Base-by-base conservation (phyloP, 2,113 vertebrate genomes). In the Anoplopoma fimbria region DNA sequence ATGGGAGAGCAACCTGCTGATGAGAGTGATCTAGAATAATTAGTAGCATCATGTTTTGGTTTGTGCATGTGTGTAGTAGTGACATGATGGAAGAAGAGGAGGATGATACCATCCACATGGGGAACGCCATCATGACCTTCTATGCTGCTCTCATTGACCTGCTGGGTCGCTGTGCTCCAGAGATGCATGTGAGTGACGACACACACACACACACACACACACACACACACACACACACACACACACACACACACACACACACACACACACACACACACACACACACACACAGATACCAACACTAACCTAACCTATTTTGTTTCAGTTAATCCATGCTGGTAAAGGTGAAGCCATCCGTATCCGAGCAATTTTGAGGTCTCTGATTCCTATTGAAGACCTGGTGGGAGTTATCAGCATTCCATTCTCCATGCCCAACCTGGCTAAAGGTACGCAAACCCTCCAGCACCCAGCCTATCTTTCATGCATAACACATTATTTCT, bases 311-410 rank as follows among this genome's bases (percentile, higher is more conserved):
- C 21, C 0, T 89, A 70, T 68, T 51, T 36, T 79, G 0, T 38
- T n/a, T 78, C 84, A 99, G 98, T 81, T 99, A 88, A 99, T 99
- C 80, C 96, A 99, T 77, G 97, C 97, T 51, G 97, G 97, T 9
- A 99, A 99, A 95, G 98, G 98, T 1, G 98, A 99, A 87, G 98
- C 98, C 14, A 97, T 99, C 87, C 96, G 98, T 63, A 99, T 99
- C 84, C 95, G 97, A 87, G 97, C 97, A 65, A 99, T 99, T 93
- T 89, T 99, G 33, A 96, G 98, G 76, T 99, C 98, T 65, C 93
- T 99, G 15, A 98, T 99, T 87, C 97, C 98, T 0, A 86, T 99
- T 13, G 96, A 97, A 89, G 98, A 99, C 87, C 95, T 99, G 83
- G 97, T 98, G 83, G 98, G 98, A 8, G 98, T 99, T 55, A 98